A percentile compares a stretch with the other conserved stretches of the same genome.
These are phyloP conservation scores for Palythoa caribaeorum DNA, from an alignment of 92 coral and sea anemone genomes.

Conservation along the genomic window DNA sequence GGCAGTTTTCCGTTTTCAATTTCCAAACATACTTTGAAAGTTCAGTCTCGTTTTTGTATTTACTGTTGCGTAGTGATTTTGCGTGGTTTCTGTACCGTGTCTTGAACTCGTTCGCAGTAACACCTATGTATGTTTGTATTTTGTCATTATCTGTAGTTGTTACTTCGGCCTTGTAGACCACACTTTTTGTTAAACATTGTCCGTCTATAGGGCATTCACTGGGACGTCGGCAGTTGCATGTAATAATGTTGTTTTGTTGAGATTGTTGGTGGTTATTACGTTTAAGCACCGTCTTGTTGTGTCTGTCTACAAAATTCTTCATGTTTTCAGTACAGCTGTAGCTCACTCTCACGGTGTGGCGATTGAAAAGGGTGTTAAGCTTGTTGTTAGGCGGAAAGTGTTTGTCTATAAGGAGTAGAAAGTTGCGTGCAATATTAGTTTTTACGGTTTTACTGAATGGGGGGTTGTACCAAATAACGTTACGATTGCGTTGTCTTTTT, in stretches of 20 bases:
- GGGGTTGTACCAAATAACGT: slow-evolving; percentile 13
- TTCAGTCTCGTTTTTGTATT: too few species aligned
- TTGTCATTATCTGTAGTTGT: neutral
- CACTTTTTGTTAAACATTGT: slow-evolving; percentile 11
- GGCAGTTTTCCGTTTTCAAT: too few species aligned
- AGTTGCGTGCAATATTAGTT: neutral
- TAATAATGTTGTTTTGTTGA: neutral
- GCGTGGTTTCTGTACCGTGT: too few species aligned
- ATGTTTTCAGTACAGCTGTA: neutral
- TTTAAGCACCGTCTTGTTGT: neutral
- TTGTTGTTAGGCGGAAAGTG: neutral
- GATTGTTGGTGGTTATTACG: neutral
- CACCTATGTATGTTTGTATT: too few species aligned
- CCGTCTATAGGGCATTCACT: slow-evolving; percentile 11
- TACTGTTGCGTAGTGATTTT: too few species aligned
- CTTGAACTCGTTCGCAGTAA: neutral
- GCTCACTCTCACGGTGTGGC: neutral
- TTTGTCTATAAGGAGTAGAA: neutral
- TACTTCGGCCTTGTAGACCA: slow-evolving; percentile 32
- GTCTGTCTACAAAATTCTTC: neutral
- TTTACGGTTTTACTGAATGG: neutral
- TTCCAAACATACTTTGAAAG: too few species aligned
- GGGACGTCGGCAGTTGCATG: slow-evolving; percentile 8
- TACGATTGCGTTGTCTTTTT: neutral
- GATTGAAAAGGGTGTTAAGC: neutral